phyloP scores from a whole-genome alignment of 2,888 invertebrate species.

The Metellina segmentata region DNA sequence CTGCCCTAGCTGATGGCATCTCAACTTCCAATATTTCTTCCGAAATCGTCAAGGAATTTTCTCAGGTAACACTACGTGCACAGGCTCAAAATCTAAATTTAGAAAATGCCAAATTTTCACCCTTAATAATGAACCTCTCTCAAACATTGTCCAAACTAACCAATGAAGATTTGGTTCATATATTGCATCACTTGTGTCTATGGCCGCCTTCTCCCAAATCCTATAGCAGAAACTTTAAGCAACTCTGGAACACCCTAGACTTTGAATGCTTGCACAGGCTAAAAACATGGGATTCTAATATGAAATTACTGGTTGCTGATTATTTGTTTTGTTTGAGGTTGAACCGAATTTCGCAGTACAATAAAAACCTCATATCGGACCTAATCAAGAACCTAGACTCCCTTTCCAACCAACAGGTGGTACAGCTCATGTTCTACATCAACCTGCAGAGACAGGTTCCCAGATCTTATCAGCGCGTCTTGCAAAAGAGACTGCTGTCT shows the following conservation, averaged over 20 bases:
- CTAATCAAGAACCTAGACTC: not conserved
- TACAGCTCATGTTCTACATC: slow-evolving; percentile 70
- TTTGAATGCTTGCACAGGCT: slow-evolving; percentile 44
- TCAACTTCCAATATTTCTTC: not conserved
- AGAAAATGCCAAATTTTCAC: slow-evolving; percentile 34
- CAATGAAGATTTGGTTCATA: slow-evolving; percentile 32
- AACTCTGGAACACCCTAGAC: slow-evolving; percentile 63
- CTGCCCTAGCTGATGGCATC: not conserved
- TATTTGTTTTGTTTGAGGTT: slow-evolving; percentile 68
- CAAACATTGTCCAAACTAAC: not conserved
- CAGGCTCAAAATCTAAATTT: slow-evolving; percentile 11
- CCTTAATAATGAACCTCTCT: not conserved
- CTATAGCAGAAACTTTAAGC: slow-evolving; percentile 52
- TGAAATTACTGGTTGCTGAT: slow-evolving; percentile 58
- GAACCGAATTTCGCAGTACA: slow-evolving; percentile 61
- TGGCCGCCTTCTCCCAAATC: slow-evolving; percentile 59
- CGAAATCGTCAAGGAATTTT: slow-evolving; percentile 22
- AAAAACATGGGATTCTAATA: slow-evolving; percentile 39
- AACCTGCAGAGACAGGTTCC: slow-evolving; percentile 63
- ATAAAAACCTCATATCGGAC: slow-evolving; percentile 25
- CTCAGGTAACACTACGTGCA: slow-evolving; percentile 37
- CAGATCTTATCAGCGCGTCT: not conserved
- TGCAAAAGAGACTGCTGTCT: slow-evolving; percentile 28
- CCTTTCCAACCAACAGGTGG: slow-evolving; percentile 45
- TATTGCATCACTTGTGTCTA: slow-evolving; percentile 55